These are phyloP conservation scores for Phalacrocorax aristotelis DNA, from an alignment of 2,113 vertebrate genomes.

Conservation along the genomic window DNA sequence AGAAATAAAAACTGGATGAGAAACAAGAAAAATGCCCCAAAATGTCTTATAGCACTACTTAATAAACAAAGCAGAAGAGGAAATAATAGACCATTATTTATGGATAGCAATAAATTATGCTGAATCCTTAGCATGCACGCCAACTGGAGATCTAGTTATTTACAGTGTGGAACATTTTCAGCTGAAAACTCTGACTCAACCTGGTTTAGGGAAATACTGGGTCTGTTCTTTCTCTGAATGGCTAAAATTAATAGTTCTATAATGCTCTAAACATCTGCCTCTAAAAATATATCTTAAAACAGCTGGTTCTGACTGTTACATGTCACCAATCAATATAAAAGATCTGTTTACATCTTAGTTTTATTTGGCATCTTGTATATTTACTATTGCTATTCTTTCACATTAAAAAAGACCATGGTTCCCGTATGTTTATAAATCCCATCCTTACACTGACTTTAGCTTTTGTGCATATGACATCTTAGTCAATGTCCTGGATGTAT, in stretches of 20 bases:
- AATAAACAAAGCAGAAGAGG: not conserved
- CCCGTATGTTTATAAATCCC: not conserved
- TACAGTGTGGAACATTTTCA: not conserved
- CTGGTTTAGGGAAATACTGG: not conserved
- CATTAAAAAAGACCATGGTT: not conserved
- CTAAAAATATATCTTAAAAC: not conserved
- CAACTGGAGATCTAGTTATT: not conserved
- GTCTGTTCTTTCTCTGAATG: not conserved
- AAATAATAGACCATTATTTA: not conserved
- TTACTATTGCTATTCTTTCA: not conserved
- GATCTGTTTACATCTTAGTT: not conserved
- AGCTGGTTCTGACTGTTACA: not conserved
- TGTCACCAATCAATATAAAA: too few relatives aligned
- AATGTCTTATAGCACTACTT: not conserved
- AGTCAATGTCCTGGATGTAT: not conserved
- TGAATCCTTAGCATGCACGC: fast-evolving
- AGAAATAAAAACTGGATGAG: not conserved
- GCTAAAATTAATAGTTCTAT: not conserved
- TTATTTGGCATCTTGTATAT: not conserved
- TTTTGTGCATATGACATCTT: not conserved
- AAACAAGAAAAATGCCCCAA: not conserved
- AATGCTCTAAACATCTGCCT: not conserved
- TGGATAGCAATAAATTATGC: not conserved
- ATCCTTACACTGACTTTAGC: not conserved
- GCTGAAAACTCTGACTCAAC: not conserved